phyloP scores from a whole-genome alignment of 2,113 vertebrate species.

The Morone saxatilis region DNA sequence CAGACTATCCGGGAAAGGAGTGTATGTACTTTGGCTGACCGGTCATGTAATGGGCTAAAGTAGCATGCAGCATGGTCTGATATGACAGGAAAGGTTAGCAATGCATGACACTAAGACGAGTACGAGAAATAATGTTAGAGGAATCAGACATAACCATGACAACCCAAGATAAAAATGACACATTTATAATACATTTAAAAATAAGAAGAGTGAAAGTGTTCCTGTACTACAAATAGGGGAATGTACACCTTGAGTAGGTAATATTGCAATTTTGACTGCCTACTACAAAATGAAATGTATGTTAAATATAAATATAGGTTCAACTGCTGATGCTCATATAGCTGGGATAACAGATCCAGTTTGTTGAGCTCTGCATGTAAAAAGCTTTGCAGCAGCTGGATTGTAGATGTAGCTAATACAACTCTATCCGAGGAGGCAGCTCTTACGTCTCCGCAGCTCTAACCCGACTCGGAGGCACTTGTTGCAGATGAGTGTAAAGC shows the following conservation, averaged over 20 bases:
- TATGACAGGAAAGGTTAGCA: not conserved
- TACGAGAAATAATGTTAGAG: too few relatives aligned
- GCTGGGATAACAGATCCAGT: not conserved
- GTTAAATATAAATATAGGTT: not conserved
- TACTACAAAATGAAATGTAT: not conserved
- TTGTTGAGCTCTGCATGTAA: not conserved
- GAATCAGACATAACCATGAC: too few relatives aligned
- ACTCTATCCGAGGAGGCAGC: not conserved
- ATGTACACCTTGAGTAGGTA: not conserved
- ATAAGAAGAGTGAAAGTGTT: not conserved
- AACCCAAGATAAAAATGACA: not conserved
- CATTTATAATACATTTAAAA: not conserved
- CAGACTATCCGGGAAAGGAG: not conserved
- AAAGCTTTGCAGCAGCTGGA: not conserved
- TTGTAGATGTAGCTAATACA: not conserved
- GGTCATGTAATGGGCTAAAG: not conserved
- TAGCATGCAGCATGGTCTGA: not conserved
- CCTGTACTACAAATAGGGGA: not conserved
- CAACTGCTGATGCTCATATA: not conserved
- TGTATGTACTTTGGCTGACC: not conserved
- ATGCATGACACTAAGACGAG: not conserved
- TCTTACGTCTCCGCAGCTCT: constrained; percentile 18
- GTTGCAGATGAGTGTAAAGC: constrained; percentile 69
- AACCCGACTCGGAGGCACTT: constrained; percentile 58
- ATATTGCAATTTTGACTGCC: not conserved